Conservation (phyloP, 2,113 vertebrate genomes). For the Rhabdomys dilectus region DNA sequence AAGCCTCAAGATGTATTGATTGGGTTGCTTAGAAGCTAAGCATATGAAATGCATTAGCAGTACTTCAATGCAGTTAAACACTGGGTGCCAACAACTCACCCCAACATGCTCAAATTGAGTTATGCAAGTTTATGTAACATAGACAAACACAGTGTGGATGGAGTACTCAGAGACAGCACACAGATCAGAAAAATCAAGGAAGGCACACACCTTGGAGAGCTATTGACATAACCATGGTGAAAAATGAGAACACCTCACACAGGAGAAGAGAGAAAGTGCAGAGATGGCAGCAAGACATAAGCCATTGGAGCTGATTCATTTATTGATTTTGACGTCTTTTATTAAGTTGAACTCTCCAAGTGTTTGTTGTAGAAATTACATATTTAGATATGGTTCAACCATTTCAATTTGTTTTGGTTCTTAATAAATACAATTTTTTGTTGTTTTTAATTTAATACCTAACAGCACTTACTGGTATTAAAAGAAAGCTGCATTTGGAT, state of each 20-base stretch:
- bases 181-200: not conserved
- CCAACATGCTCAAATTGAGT: too few species aligned
- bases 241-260: too few species aligned
- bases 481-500: not conserved
- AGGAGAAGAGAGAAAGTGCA: fast-evolving
- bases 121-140: not conserved
- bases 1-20: not conserved
- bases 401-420: conserved; percentile 53
- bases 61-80: not conserved
- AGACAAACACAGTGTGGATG: not conserved
- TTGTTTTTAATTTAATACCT: conserved; percentile 50
- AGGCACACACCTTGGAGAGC: not conserved
- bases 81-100: fast-evolving
- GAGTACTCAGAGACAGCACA: not conserved
- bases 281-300: not conserved
- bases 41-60: fast-evolving
- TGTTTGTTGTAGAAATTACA: conserved; percentile 42
- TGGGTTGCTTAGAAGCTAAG: not conserved
- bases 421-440: conserved; percentile 69
- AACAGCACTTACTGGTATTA: not conserved
- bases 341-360: conserved; percentile 56
- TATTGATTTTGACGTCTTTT: conserved; percentile 52
- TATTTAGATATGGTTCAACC: not conserved
- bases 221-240: not conserved
- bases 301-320: not conserved